Conservation (phyloP, 1,140 invertebrate genomes). For the Maniola jurtina region DNA sequence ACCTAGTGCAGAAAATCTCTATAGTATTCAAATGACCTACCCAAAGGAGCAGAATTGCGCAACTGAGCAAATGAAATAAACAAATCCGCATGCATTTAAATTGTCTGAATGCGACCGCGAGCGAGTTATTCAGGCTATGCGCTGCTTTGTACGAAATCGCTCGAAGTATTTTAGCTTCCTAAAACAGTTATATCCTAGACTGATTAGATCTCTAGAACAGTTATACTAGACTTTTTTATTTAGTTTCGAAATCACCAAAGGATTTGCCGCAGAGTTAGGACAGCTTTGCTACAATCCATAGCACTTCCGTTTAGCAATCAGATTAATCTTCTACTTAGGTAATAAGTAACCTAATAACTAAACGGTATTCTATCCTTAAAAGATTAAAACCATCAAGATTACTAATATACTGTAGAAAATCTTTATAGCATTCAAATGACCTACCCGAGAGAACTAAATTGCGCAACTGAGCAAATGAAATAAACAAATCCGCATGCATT, state of each 20-base stretch:
- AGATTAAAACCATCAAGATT: neutral
- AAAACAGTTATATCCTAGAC: no score
- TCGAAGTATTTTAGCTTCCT: slow-evolving; percentile 1
- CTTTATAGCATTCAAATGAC: neutral
- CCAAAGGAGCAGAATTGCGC: slow-evolving; percentile 9
- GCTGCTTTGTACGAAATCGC: slow-evolving; percentile 11
- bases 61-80: slow-evolving; percentile 14
- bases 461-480: slow-evolving; percentile 14
- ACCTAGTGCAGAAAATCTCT: neutral
- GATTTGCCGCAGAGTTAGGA: no score
- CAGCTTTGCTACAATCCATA: no score
- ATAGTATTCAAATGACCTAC: neutral
- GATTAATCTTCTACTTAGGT: no score
- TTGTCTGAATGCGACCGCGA: slow-evolving; percentile 12
- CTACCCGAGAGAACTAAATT: slow-evolving; percentile 4
- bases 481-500: slow-evolving; percentile 14
- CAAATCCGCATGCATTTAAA: slow-evolving; percentile 14
- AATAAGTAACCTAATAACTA: no score
- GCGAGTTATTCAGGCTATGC: slow-evolving; percentile 11
- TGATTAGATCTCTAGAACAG: no score
- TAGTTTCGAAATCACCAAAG: no score
- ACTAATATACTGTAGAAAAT: neutral
- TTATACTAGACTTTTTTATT: no score
- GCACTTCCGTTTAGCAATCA: no score
- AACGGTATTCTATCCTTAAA: no score